Base-by-base conservation (phyloP, 2,113 vertebrate genomes). In the Noctilio leporinus region DNA sequence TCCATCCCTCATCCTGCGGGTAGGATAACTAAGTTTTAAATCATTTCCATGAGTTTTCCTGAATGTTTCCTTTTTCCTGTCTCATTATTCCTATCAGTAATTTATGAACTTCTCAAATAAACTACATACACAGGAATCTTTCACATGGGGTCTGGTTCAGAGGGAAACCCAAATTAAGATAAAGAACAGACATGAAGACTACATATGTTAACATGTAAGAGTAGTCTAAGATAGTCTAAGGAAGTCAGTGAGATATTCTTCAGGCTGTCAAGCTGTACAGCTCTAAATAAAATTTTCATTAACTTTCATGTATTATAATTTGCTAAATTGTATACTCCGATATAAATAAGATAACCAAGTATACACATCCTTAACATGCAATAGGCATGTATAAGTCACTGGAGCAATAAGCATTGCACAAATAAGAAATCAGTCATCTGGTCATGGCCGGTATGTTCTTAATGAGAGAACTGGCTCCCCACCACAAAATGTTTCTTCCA, bases 401-500 rank as follows among this genome's bases (percentile, higher is more conserved):
- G 65, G 33, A 94, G 15, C 40, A 93, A 76, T 40, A 53, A 38
- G 14, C 24, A 77, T 10, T 78, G 38, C 0, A 28, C 28, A 93
- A 88, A 90, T 67, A 84, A 86, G n/a, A 95, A 93, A 57, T 62
- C 62, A 85, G 35, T 69, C 40, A 77, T 53, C 43, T 2, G 1
- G 62, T 85, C 59, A 90, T 19, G 14, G 49, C 43, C 47, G 94
- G 86, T 73, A 70, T 57, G 72, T 81, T 86, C 43, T 78, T 51
- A 85, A 89, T 76, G 75, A 85, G n/a, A 92, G 15, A 59, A 67
- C 11, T 90, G 47, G 88, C 77, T 91, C 30, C 35, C n/a, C 77
- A 35, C 57, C 80, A 93, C 24, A 49, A 85, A 93, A 73, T 89
- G 64, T 83, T 89, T 87, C 84, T 64, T 96, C 33, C 92, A 96